Evolutionary conservation across 2,113 vertebrate genomes (phyloP), one percentile per base, ranked within the genome.

Genomic region (Meriones unguiculatus): DNA sequence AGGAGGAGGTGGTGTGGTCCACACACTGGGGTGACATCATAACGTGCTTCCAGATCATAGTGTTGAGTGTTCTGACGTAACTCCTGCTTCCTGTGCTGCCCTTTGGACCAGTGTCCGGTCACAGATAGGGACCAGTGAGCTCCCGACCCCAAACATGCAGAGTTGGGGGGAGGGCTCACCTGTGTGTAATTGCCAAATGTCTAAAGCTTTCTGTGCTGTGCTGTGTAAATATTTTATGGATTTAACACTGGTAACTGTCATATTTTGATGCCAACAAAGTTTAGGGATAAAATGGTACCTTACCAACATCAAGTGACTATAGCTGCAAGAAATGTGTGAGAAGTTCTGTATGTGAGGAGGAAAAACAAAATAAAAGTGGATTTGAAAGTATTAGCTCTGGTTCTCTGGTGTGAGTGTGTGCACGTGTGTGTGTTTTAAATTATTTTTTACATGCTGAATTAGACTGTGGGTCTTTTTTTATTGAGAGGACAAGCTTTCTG

Each of bases 211-310:
- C 98, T 98, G 98, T 99, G 98, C 99, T 99, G 98, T 99, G 98
- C 98, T 99, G 93, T 99, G 99, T 99, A 99, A 99, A 99, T 99
- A 99, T 98, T 99, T 99, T 99, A 98, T 98, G 98, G 98, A 98
- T 99, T 99, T 99, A 99, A 99, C 98, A 99, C 98, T 99, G 99
- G 99, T 98, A 98, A 99, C 98, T 98, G 98, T 99, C 98, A 98
- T 98, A 98, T 98, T 98, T 98, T 98, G 98, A 98, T 98, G 98
- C 99, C 98, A 99, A 98, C 99, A 98, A 98, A 98, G 97, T 98
- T 98, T 98, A 99, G 98, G 98, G 98, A 97, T 98, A 89, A 99
- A 98, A 98, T 97, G 98, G 98, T 98, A 98, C 98, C 98, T 98
- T 98, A 98, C 96, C 96, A 98, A 98, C 97, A 96, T 97, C 90